Percentiles rank a stretch among this genome's conserved stretches.
Conservation (phyloP, 2,888 invertebrate genomes). For the Imbricaverruca yamaguchii region DNA sequence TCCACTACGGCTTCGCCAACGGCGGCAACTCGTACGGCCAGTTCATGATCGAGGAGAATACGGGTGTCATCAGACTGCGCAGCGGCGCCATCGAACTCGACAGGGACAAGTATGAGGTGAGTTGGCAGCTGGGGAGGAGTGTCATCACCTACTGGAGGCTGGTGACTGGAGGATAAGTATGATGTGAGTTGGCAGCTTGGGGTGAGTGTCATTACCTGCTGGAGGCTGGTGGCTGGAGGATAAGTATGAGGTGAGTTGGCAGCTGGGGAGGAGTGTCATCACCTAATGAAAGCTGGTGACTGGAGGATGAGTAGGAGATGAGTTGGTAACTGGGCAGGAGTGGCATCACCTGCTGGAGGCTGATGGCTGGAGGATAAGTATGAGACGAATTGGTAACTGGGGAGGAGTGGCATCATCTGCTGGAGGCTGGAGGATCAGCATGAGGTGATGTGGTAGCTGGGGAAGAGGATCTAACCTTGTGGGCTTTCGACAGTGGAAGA, state of each 20-base stretch:
- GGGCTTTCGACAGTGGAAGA: conserved; percentile 39
- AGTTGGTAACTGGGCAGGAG: background rate
- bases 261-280: too few species aligned
- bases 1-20: conserved; percentile 77
- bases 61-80: conserved; percentile 84
- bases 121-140: background rate
- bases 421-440: too few species aligned
- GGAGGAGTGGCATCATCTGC: too few species aligned
- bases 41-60: conserved; percentile 91
- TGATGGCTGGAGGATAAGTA: conserved; percentile 61
- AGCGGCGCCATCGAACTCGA: conserved; percentile 79
- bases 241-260: conserved; percentile 67
- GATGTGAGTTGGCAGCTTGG: conserved; percentile 46
- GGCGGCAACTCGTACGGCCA: conserved; percentile 79
- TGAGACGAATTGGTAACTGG: conserved; percentile 50
- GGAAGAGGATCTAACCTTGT: background rate
- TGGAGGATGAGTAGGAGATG: too few species aligned
- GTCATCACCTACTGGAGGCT: background rate
- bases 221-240: conserved; percentile 44
- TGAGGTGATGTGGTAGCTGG: background rate
- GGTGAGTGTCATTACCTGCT: background rate
- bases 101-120: conserved; percentile 83
- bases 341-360: background rate
- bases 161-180: conserved; percentile 62
- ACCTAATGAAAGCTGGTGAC: too few species aligned